Conservation (phyloP, 2,113 vertebrate genomes). For the Phrynocephalus versicolor region DNA sequence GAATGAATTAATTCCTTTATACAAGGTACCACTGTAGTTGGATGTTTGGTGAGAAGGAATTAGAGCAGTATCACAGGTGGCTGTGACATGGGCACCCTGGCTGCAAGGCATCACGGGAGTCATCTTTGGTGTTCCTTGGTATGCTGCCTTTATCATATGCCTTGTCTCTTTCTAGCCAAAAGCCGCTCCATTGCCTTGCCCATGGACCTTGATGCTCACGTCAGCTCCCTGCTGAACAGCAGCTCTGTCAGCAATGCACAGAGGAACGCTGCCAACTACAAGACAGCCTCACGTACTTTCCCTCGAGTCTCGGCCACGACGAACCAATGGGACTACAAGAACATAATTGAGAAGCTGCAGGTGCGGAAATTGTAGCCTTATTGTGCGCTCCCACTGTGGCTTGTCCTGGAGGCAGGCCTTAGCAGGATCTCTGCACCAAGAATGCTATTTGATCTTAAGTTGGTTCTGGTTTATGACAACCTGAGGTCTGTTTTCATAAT, state of each 20-base stretch:
- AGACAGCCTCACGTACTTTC: constrained; percentile 75
- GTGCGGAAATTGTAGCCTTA: constrained; percentile 52
- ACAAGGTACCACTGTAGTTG: not conserved
- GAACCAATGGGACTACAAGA: constrained; percentile 99
- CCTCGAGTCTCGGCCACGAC: constrained; percentile 74
- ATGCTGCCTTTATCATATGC: not conserved
- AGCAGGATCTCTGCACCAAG: not conserved
- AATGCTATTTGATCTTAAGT: too few relatives aligned
- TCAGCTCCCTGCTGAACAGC: constrained; percentile 83
- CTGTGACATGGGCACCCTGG: not conserved
- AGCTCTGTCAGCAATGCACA: constrained; percentile 75
- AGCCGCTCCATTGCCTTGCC: constrained; percentile 86
- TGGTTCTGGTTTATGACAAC: too few relatives aligned
- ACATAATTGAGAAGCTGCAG: constrained; percentile 98
- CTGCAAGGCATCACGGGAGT: too few relatives aligned
- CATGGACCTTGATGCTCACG: constrained; percentile 89
- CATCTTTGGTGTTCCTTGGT: too few relatives aligned
- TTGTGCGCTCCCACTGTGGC: too few relatives aligned
- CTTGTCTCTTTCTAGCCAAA: constrained; percentile 78
- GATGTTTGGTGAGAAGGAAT: not conserved
- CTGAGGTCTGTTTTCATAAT: too few relatives aligned
- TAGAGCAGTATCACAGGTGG: not conserved
- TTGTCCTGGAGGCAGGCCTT: not conserved
- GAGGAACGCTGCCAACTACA: constrained; percentile 83
- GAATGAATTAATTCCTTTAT: too few relatives aligned